Base-by-base conservation (phyloP, 2,888 invertebrate genomes). In the Coenonympha glycerion region DNA sequence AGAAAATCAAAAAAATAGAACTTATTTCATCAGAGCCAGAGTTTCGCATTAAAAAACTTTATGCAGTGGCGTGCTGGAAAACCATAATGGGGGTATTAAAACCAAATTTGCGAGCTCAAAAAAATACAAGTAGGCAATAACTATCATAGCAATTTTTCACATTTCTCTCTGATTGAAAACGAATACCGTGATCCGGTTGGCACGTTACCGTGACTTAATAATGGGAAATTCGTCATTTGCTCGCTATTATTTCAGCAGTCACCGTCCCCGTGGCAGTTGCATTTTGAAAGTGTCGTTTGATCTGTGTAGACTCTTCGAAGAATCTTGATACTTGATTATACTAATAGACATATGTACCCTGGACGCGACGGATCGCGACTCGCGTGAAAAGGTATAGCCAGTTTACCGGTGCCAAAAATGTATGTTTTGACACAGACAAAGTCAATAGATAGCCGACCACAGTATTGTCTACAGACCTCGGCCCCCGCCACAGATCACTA, bases 191-290 rank as follows among this genome's bases (percentile, higher is more conserved):
- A 54, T 60, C 55, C 47, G 52, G 57, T 54, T 54, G 57, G 50
- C 56, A 59, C 61, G 56, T 52, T 45, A 52, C 53, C 53, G 52
- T 58, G 56, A 55, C 56, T 57, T 61, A 62, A 60, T 61, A 63
- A 65, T 64, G 62, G 59, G 61, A 69, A 65, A 58, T 59, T 52
- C 64, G 64, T 64, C 71, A 71, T 66, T 67, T 76, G 67, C 55
- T 49, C 58, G 53, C 58, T 57, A 66, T 74, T 71, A 69, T 67
- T 71, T 71, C 65, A 50, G 57, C 53, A 60, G 60, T 71, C 65
- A 63, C 56, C 48, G 61, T 64, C 65, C 58, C 60, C 63, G 58
- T 73, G 71, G 73, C 76, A 71, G 72, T 64, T 69, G 63, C 70
- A 71, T 76, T 75, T 69, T 57, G 60, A 62, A 66, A 64, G 69